Evolutionary conservation across 2,888 invertebrate genomes (phyloP).

Genomic region (Atherix ibis): DNA sequence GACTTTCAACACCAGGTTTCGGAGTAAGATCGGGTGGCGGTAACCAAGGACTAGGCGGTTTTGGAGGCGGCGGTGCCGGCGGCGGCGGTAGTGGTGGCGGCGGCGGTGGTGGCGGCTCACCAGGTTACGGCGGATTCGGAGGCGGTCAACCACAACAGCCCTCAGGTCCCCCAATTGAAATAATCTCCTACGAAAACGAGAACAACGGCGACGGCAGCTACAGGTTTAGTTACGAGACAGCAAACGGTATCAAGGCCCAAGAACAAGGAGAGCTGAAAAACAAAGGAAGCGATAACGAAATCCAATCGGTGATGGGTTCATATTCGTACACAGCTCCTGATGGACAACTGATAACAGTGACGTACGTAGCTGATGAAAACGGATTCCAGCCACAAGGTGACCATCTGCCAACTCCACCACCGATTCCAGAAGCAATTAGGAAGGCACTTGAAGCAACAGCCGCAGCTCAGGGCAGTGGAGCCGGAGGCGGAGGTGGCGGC

Average conservation of each 20-base stretch:
- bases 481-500: slow-evolving; percentile 16
- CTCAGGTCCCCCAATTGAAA: slow-evolving; percentile 34
- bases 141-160: slow-evolving; percentile 18
- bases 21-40: slow-evolving; percentile 28
- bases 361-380: slow-evolving; percentile 48
- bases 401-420: slow-evolving; percentile 46
- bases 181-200: slow-evolving; percentile 39
- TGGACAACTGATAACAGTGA: slow-evolving; percentile 37
- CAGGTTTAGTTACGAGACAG: slow-evolving; percentile 44
- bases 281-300: slow-evolving; percentile 39
- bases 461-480: slow-evolving; percentile 25
- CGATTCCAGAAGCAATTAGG: slow-evolving; percentile 47
- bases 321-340: slow-evolving; percentile 50
- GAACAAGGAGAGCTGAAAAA: slow-evolving; percentile 45
- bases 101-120: slow-evolving; percentile 2
- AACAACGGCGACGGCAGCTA: slow-evolving; percentile 30
- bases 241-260: slow-evolving; percentile 45
- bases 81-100: slow-evolving; percentile 6
- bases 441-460: slow-evolving; percentile 38
- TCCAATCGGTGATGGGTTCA: slow-evolving; percentile 42
- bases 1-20: slow-evolving; percentile 25
- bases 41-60: slow-evolving; percentile 8
- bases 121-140: slow-evolving; percentile 12
- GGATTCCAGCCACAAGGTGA: slow-evolving; percentile 44
- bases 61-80: slow-evolving; percentile 4